Percentiles rank a stretch among this genome's conserved stretches.
phyloP scores from a whole-genome alignment of 2,888 invertebrate genomes.

The Pasiphila rectangulata region DNA sequence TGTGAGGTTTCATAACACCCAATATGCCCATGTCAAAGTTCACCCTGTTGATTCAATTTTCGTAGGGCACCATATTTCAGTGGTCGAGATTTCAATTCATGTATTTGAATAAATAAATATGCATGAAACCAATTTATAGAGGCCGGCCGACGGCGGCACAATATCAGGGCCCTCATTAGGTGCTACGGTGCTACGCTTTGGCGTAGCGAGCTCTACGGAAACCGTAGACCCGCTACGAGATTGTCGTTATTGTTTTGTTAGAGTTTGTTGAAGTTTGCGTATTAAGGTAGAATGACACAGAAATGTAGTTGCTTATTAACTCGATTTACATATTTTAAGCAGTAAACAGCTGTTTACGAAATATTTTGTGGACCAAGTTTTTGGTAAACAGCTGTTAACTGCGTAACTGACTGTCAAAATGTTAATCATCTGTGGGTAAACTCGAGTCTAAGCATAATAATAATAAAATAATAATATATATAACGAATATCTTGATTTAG shows the following conservation, averaged over 20 bases:
- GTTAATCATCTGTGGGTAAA: too few relatives aligned
- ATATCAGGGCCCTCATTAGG: slow-evolving; percentile 74
- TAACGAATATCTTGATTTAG: too few relatives aligned
- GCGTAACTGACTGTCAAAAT: too few relatives aligned
- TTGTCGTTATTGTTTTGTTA: slow-evolving; percentile 43
- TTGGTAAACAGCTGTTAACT: too few relatives aligned
- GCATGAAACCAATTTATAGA: slow-evolving; percentile 80
- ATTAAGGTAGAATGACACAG: not conserved
- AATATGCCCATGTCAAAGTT: slow-evolving; percentile 58
- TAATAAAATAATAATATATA: too few relatives aligned
- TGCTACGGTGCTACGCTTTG: slow-evolving; percentile 49
- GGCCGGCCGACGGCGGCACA: slow-evolving; percentile 62
- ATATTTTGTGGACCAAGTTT: too few relatives aligned
- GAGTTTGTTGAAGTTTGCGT: not conserved
- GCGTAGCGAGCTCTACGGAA: slow-evolving; percentile 56
- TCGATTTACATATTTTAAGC: not conserved
- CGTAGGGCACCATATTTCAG: slow-evolving; percentile 72
- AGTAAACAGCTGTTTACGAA: too few relatives aligned
- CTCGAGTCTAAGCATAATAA: too few relatives aligned
- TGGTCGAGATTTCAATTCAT: slow-evolving; percentile 79
- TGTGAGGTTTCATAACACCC: slow-evolving; percentile 39
- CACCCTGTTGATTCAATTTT: slow-evolving; percentile 72
- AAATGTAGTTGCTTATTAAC: not conserved
- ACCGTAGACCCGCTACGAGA: slow-evolving; percentile 47
- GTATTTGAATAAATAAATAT: slow-evolving; percentile 81